These are phyloP conservation scores for Pyrrhia umbra DNA, from an alignment of 2,888 invertebrate genomes.

Conservation along the genomic window DNA sequence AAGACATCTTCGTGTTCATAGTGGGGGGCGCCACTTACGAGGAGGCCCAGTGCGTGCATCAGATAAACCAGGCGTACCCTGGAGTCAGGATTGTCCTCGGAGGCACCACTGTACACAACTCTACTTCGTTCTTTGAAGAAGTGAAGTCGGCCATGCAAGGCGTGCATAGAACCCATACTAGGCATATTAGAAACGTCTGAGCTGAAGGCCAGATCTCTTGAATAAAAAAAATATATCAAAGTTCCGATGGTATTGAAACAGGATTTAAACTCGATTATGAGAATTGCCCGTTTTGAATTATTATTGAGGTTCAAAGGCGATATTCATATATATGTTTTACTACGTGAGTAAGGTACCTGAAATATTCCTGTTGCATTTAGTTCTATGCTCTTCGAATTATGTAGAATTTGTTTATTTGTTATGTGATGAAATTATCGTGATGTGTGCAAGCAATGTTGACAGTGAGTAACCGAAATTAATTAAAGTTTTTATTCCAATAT, in stretches of 20 bases:
- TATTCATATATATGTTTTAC: slow-evolving; percentile 4
- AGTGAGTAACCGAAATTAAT: neutral
- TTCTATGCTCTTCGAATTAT: neutral
- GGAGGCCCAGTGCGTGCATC: slow-evolving; percentile 96
- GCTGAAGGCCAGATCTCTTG: neutral
- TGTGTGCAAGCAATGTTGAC: neutral
- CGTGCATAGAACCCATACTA: slow-evolving; percentile 91
- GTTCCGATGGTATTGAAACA: neutral
- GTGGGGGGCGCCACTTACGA: slow-evolving; percentile 99
- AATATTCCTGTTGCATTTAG: slow-evolving; percentile 25
- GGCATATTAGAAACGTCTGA: slow-evolving; percentile 86
- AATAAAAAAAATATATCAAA: neutral
- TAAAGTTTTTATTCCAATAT: slow-evolving; percentile 16
- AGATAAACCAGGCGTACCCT: slow-evolving; percentile 92
- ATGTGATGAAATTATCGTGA: slow-evolving; percentile 14
- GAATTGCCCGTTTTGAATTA: neutral
- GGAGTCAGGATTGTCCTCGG: slow-evolving; percentile 95
- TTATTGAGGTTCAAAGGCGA: neutral
- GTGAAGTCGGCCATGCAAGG: slow-evolving; percentile 92
- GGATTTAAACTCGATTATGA: neutral
- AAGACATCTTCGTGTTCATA: slow-evolving; percentile 98
- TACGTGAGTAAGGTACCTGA: slow-evolving; percentile 23
- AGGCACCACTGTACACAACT: slow-evolving; percentile 98
- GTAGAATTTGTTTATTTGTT: neutral
- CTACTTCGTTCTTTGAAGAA: slow-evolving; percentile 94